Evolutionary conservation across 2,113 vertebrate species (phyloP).

Genomic region (Planiliza haematocheilus): DNA sequence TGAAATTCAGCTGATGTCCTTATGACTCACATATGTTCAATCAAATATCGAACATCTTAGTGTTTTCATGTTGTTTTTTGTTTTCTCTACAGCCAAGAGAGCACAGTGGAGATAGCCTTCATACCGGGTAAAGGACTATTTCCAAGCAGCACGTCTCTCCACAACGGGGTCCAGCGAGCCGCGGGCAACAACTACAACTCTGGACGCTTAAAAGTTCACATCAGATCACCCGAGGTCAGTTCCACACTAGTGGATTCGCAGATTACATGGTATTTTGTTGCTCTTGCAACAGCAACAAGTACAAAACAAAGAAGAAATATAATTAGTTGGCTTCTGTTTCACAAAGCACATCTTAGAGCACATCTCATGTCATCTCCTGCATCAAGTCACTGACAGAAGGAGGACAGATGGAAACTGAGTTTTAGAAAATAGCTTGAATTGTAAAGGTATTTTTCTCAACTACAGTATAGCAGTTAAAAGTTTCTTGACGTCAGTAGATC

Average conservation of each 20-base stretch:
- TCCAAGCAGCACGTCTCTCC: conserved; percentile 78
- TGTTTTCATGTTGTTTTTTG: background rate
- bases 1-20: no score
- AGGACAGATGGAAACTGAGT: no score
- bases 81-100: conserved; percentile 82
- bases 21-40: no score
- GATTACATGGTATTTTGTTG: background rate
- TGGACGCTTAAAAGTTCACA: conserved; percentile 87
- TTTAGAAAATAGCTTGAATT: background rate
- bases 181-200: conserved; percentile 82
- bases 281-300: background rate
- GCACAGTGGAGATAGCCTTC: conserved; percentile 89
- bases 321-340: background rate
- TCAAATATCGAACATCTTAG: no score
- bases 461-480: no score
- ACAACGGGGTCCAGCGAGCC: conserved; percentile 80
- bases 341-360: background rate
- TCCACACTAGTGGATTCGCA: background rate
- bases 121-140: conserved; percentile 87
- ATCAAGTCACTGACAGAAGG: background rate
- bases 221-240: conserved; percentile 87
- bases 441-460: no score
- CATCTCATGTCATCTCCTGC: background rate
- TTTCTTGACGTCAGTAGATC: no score
- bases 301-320: background rate